Base-by-base conservation (phyloP, 2,797 vertebrate genomes). In the Hippocampus kuda region DNA sequence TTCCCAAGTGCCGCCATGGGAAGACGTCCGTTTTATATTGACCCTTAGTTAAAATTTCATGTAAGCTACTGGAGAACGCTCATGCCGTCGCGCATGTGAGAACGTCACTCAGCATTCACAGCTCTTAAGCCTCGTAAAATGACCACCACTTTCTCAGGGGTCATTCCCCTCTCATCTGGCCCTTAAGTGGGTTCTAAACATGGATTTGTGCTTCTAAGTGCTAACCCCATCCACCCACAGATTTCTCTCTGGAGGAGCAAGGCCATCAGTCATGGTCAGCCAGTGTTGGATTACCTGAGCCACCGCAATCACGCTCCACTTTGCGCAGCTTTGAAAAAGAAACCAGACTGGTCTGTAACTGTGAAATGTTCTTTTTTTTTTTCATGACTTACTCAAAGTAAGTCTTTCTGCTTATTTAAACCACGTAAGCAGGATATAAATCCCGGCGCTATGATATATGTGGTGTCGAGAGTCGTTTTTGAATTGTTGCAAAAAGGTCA, bases 161-260 rank as follows among this genome's bases (percentile, higher is more conserved):
- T 80, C 78, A 68, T 59, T 53, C 4, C 68, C 38, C 62, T 64
- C 65, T 76, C 68, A 44, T 60, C 60, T 34, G 65, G 15, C 81
- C 78, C 83, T 60, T 83, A 83, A 73, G 65, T 75, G 77, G 81
- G 70, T 77, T 81, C 79, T 75, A 65, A 77, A 70, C 68, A 65
- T 70, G 66, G 70, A 71, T 79, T 77, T 69, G 78, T 83, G 85
- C 80, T 81, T 87, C 78, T 82, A 84, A 84, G 77, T 77, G 72
- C 72, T 79, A 81, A 81, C 67, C 80, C 56, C 67, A 77, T 60
- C 76, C 64, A 51, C 68, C 79, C 77, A 65, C 81, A 82, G 54
- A 67, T 67, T 72, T 76, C 80, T 79, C 75, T 72, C 51, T 70
- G 76, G 76, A 77, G 79, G 73, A 68, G 63, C 75, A 78, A 83